These are phyloP conservation scores for Plestiodon gilberti DNA, from an alignment of 2,113 vertebrate species.

Conservation along the genomic window DNA sequence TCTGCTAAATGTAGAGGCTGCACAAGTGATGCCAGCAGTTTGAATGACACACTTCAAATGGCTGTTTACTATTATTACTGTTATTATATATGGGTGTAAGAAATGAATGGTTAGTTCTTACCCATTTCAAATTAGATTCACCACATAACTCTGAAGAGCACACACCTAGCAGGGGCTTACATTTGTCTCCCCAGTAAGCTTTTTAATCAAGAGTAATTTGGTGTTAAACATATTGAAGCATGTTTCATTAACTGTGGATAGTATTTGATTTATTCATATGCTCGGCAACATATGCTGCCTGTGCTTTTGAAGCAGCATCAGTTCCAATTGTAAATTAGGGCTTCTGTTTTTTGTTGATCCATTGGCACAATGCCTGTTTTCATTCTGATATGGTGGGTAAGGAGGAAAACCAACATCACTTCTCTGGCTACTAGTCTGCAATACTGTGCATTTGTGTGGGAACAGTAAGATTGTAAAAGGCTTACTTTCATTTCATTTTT, in stretches of 20 bases:
- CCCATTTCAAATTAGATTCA: slow-evolving; percentile 67
- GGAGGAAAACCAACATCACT: background rate
- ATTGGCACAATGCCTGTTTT: slow-evolving; percentile 20
- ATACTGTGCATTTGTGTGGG: background rate
- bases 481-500: background rate
- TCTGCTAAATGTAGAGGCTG: slow-evolving; percentile 44
- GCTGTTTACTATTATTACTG: too few relatives aligned
- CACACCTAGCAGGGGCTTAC: slow-evolving; percentile 66
- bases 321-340: slow-evolving; percentile 44
- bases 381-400: background rate
- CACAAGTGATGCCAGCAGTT: slow-evolving; percentile 62
- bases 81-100: background rate
- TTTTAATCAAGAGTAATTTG: slow-evolving; percentile 76
- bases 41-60: slow-evolving; percentile 52
- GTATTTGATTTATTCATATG: slow-evolving; percentile 64
- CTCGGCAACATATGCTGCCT: slow-evolving; percentile 40
- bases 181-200: slow-evolving; percentile 68
- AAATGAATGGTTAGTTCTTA: slow-evolving; percentile 67
- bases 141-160: slow-evolving; percentile 60
- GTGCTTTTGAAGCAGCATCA: slow-evolving; percentile 33
- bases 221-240: slow-evolving; percentile 63
- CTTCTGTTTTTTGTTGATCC: slow-evolving; percentile 27
- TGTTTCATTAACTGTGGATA: slow-evolving; percentile 55
- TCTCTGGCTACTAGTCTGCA: background rate
- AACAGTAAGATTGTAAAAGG: background rate